Base-by-base conservation (phyloP, 2,113 vertebrate genomes). In the Solea solea region DNA sequence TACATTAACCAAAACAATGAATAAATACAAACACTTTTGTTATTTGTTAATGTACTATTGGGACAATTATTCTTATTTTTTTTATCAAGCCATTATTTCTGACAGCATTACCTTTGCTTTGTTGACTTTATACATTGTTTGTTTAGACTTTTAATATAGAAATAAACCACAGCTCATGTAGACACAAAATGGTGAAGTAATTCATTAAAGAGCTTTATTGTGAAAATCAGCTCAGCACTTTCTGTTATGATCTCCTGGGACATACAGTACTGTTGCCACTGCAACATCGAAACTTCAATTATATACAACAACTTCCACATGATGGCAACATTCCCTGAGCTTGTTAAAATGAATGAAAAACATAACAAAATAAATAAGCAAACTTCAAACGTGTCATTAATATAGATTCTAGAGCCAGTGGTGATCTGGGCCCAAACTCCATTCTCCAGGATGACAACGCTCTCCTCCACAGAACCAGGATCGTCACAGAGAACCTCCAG, bases 81-180 rank as follows among this genome's bases (percentile, higher is more conserved):
- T 53, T 5, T 15, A 15, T 56, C 16, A 46, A 46, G 45, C 48
- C n/a, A 60, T 53, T 7, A 28, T 4, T 56, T 27, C 12, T 46
- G 15, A 39, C 34, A 64, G 0, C 12, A 40, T 62, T 34, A 11
- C 34, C 28, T 21, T 66, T 45, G 48, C 12, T 50, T 55, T 5
- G 14, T 44, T 6, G 11, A 46, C 21, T 13, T 52, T 39, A 39
- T 14, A 2, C 3, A 2, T 11, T 27, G 25, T 48, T 11, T 27
- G 25, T 48, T 60, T 60, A 57, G 28, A 60, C 28, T 53, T 74
- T 57, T 27, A 57, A 5, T 39, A 61, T 27, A 63, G 13, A 28
- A 25, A 7, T 40, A 42, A 53, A 49, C 13, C 58, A 42, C 16
- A 4, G 27, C n/a, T 50, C 25, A 60, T n/a, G 28, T 5, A 41